Conservation (phyloP, 1,140 invertebrate genomes). For the Panulirus ornatus region DNA sequence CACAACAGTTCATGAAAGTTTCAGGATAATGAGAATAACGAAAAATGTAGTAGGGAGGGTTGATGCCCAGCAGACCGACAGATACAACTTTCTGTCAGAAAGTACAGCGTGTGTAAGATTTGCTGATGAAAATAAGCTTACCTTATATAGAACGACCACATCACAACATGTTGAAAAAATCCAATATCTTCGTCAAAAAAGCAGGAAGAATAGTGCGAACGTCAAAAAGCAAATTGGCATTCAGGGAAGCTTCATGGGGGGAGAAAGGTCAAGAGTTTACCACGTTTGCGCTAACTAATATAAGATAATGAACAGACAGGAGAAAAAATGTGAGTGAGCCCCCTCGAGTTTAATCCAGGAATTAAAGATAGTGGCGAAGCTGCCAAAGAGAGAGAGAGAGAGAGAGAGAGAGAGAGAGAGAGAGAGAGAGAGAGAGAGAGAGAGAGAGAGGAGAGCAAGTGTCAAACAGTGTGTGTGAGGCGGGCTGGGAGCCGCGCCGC, state of each 20-base stretch:
- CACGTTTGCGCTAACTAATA: neutral
- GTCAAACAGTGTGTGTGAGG: constrained; percentile 21
- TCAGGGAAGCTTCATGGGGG: neutral
- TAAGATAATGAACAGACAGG: constrained; percentile 1
- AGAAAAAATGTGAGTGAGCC: too few species aligned
- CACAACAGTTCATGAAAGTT: too few species aligned
- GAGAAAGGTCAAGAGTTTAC: neutral
- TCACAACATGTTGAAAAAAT: too few species aligned
- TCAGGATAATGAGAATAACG: too few species aligned
- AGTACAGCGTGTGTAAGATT: too few species aligned
- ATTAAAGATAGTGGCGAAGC: neutral
- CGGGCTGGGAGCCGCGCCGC: neutral
- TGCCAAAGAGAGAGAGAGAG: neutral
- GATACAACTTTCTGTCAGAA: too few species aligned
- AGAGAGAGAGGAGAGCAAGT: constrained; percentile 9
- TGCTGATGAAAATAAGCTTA: too few species aligned
- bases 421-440: neutral
- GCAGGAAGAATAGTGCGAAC: neutral
- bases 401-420: neutral
- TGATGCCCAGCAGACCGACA: too few species aligned
- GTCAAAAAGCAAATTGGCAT: constrained; percentile 25
- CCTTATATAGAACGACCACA: too few species aligned
- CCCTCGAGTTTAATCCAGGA: too few species aligned
- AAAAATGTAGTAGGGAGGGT: too few species aligned
- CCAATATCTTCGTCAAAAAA: too few species aligned